A percentile compares a stretch with the other conserved stretches of the same genome.
Evolutionary conservation across 2,797 vertebrate species (phyloP).

Genomic region (Remorina albescens): DNA sequence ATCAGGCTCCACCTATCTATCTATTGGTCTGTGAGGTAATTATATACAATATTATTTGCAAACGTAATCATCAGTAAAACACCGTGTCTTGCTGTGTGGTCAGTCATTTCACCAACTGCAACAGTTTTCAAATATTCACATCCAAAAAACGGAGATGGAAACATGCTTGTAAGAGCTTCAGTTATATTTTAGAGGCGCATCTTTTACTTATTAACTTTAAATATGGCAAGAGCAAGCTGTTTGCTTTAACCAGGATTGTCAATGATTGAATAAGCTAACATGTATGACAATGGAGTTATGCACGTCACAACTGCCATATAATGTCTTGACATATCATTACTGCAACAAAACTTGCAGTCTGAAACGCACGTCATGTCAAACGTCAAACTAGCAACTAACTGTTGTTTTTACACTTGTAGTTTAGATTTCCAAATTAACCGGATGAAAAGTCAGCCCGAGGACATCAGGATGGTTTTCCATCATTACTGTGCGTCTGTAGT

Average conservation of each 20-base stretch:
- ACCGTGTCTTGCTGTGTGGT: background rate
- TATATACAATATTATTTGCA: background rate
- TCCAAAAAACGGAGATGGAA: background rate
- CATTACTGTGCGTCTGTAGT: background rate
- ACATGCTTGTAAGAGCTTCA: background rate
- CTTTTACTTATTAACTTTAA: constrained; percentile 48
- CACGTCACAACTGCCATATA: background rate
- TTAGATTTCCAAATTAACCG: background rate
- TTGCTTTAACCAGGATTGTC: background rate
- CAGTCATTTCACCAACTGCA: background rate
- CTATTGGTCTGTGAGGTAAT: constrained; percentile 29
- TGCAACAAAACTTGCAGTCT: background rate
- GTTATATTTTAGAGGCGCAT: background rate
- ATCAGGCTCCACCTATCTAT: constrained; percentile 31
- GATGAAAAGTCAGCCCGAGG: background rate
- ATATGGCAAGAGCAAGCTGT: background rate
- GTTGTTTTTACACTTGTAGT: background rate
- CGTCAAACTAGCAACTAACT: background rate
- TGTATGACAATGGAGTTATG: background rate
- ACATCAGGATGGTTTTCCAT: background rate
- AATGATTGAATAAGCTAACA: constrained; percentile 46
- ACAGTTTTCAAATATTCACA: background rate
- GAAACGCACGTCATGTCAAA: background rate
- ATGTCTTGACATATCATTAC: background rate
- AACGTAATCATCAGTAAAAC: constrained; percentile 18